These are phyloP conservation scores for Cyprinodon brontotheroides DNA, from an alignment of 2,113 vertebrate genomes.

Conservation along the genomic window DNA sequence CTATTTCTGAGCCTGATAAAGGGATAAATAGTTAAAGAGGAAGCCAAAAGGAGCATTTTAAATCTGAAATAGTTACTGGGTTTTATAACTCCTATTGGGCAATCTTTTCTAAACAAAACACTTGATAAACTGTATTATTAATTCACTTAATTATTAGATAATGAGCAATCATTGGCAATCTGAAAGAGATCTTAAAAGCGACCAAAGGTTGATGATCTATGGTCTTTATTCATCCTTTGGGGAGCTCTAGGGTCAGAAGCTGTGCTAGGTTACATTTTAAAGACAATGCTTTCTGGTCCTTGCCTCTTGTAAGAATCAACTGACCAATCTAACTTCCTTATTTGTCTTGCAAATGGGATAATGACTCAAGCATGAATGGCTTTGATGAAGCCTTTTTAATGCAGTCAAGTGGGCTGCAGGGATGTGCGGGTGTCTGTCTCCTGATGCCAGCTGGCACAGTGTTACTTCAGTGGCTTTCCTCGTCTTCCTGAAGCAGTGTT, in stretches of 20 bases:
- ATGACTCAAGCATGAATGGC: conserved; percentile 73
- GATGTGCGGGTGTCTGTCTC: conserved; percentile 46
- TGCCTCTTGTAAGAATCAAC: conserved; percentile 63
- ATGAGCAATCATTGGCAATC: not conserved
- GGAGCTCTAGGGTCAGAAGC: not conserved
- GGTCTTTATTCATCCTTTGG: not conserved
- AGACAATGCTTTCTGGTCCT: conserved; percentile 15
- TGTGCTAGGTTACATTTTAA: not conserved
- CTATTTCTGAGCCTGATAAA: too few relatives aligned
- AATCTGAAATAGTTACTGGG: too few relatives aligned
- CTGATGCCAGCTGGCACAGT: conserved; percentile 66
- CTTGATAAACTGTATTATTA: not conserved
- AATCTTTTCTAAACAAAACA: too few relatives aligned
- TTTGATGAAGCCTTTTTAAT: conserved; percentile 74
- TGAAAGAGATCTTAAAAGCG: not conserved
- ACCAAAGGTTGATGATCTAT: not conserved
- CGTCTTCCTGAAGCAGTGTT: conserved; percentile 31
- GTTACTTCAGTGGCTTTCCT: conserved; percentile 61
- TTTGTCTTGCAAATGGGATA: conserved; percentile 80
- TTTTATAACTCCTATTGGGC: too few relatives aligned
- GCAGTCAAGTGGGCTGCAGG: conserved; percentile 67
- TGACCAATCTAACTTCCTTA: conserved; percentile 62
- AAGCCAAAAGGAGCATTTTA: too few relatives aligned
- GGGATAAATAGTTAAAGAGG: too few relatives aligned
- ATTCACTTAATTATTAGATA: not conserved